Evolutionary conservation across 2,113 vertebrate species (phyloP), one percentile per base, ranked within the genome.

Genomic region (Sinocyclocheilus anshuiensis): DNA sequence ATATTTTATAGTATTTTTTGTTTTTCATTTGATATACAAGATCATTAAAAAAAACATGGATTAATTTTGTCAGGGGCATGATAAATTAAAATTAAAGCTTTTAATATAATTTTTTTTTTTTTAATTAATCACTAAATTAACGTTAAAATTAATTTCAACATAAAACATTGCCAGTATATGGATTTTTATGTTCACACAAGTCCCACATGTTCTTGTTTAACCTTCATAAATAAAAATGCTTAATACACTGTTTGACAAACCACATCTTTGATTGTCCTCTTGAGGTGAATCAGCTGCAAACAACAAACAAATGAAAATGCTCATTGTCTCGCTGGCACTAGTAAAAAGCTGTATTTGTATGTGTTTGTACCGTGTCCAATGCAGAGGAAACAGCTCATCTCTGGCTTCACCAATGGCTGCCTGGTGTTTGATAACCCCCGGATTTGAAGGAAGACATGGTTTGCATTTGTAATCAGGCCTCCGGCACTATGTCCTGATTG

Each of bases 401-500:
- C 67, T 77, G 63, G 85, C 24, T 36, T 69, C 65, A 84, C 86
- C 78, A 33, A 45, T 77, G 57, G 74, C 85, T 76, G 71, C 85
- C 79, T 85, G 80, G 72, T 85, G 86, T 87, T 84, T 87, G 83
- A 87, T 89, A 89, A 89, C 84, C 63, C 67, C 29, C 4, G 80
- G 67, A 80, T 87, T 89, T 86, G 84, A 84, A 76, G 45, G 4
- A 20, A 79, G 80, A 87, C 80, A 78, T 87, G 86, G 81, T 84
- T 86, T 79, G 80, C 80, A 89, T 89, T 85, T 87, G 80, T 84
- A 87, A 89, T 87, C 86, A 77, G 84, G 81, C 77, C 88, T 76
- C 33, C 24, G 48, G 80, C 29, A 55, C 80, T 87, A 63, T 87
- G 84, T 84, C 76, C 84, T 87, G 84, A 89, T 89, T 89, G 88